Conservation (phyloP, 2,797 vertebrate genomes). For the Gobionotothen gibberifrons region DNA sequence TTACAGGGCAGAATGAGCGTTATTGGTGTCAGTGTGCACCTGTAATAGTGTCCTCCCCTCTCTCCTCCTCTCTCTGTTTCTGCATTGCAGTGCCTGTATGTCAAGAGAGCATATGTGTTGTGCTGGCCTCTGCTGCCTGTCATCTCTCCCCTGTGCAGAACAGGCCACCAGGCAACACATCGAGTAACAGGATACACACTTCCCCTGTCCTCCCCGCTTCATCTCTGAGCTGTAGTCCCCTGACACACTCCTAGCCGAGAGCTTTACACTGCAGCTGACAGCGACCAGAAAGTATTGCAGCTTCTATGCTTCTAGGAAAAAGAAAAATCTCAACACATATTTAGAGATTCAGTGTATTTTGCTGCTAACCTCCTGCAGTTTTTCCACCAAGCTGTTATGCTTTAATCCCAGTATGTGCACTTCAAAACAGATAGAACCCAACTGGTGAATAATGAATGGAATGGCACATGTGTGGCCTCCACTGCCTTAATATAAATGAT, state of each 20-base stretch:
- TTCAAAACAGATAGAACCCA: slow-evolving; percentile 37
- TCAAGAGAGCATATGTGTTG: slow-evolving; percentile 68
- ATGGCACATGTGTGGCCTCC: slow-evolving; percentile 22
- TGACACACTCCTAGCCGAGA: slow-evolving; percentile 32
- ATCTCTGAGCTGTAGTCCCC: slow-evolving; percentile 59
- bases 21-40: slow-evolving; percentile 54
- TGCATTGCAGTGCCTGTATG: slow-evolving; percentile 77
- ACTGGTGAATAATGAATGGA: slow-evolving; percentile 66
- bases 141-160: slow-evolving; percentile 40
- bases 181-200: slow-evolving; percentile 46
- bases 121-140: slow-evolving; percentile 44
- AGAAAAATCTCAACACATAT: slow-evolving; percentile 19
- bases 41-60: slow-evolving; percentile 34
- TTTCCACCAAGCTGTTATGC: slow-evolving; percentile 20
- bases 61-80: slow-evolving; percentile 36
- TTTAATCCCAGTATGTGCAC: slow-evolving; percentile 19
- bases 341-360: slow-evolving; percentile 14
- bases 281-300: slow-evolving; percentile 20
- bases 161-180: slow-evolving; percentile 46
- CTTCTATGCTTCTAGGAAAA: slow-evolving; percentile 4
- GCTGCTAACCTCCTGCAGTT: slow-evolving; percentile 27
- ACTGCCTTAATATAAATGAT: slow-evolving; percentile 28
- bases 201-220: slow-evolving; percentile 51
- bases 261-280: slow-evolving; percentile 33
- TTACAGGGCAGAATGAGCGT: slow-evolving; percentile 32